Evolutionary conservation across 2,797 vertebrate species (phyloP), one percentile per base, ranked within the genome.

Genomic region (Oreochromis grahami): DNA sequence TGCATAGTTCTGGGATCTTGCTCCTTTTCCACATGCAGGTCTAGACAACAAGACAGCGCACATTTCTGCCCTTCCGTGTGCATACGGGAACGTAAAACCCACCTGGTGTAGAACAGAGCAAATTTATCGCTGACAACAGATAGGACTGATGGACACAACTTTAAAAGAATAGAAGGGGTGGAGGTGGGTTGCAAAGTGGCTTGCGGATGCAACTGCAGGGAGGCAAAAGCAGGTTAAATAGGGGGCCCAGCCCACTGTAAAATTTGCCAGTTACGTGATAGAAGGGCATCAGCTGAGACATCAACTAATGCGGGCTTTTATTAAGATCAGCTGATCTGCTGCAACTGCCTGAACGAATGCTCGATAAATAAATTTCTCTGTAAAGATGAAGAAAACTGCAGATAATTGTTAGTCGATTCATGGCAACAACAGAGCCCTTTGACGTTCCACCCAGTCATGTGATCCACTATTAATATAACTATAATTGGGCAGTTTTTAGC

Each of bases 101-200:
- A 6, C 38, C 38, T 15, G 38, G 3, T 9, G 8, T 26, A 70
- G 15, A 70, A 45, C 41, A 11, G 3, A 17, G 8, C 21, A 45
- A 17, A 48, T 26, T 10, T 12, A 43, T 6, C 13, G 10, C 5
- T 68, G 15, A 48, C 45, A 48, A 17, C 45, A 48, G 15, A 48
- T 17, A 48, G 5, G 15, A 17, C 13, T 15, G 19, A 52, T 4
- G 10, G 50, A 21, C 4, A 10, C 51, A 21, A 52, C 51, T 5
- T 21, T 10, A 21, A 21, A 52, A 10, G 41, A 45, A 41, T 24
- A 72, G 41, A 24, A 17, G 8, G 4, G 65, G 4, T 72, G 68
- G 68, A 72, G 68, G 68, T n/a, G 68, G 68, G 26, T 32, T 32
- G 68, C 43, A 74, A 74, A 74, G 68, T n/a, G 68, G 68, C 70